phyloP scores from a whole-genome alignment of 2,797 vertebrate species.

The Sebastes hubbsi region DNA sequence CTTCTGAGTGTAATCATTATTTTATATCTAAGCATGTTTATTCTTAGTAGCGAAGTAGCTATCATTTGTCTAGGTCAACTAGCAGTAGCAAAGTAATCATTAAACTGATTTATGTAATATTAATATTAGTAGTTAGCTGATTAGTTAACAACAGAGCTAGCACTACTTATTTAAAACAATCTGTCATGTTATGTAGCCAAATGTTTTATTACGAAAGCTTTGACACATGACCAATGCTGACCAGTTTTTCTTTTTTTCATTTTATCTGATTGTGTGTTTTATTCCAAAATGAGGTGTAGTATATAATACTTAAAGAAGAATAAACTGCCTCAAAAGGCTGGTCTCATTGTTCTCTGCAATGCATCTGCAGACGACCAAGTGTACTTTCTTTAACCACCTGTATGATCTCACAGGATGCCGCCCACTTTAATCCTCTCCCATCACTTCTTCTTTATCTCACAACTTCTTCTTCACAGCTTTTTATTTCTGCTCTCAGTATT shows the following conservation, averaged over 20 bases:
- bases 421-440: slow-evolving; percentile 25
- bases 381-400: slow-evolving; percentile 7
- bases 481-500: slow-evolving; percentile 10
- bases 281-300: not conserved
- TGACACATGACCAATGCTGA: not conserved
- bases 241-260: not conserved
- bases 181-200: too few relatives aligned
- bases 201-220: not conserved
- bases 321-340: not conserved
- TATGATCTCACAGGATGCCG: slow-evolving; percentile 17
- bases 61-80: too few relatives aligned
- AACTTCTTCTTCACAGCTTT: slow-evolving; percentile 2
- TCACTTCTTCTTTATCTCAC: slow-evolving; percentile 16
- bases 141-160: too few relatives aligned
- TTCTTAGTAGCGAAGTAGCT: not conserved
- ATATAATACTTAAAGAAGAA: rapidly evolving
- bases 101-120: too few relatives aligned
- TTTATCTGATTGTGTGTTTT: not conserved
- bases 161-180: too few relatives aligned
- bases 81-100: too few relatives aligned
- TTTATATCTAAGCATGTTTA: not conserved
- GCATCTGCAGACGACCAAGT: not conserved
- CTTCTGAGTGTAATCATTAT: too few relatives aligned
- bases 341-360: not conserved
- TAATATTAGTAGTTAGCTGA: too few relatives aligned